Base-by-base conservation (phyloP, 2,888 invertebrate species). In the Volucella bombylans region DNA sequence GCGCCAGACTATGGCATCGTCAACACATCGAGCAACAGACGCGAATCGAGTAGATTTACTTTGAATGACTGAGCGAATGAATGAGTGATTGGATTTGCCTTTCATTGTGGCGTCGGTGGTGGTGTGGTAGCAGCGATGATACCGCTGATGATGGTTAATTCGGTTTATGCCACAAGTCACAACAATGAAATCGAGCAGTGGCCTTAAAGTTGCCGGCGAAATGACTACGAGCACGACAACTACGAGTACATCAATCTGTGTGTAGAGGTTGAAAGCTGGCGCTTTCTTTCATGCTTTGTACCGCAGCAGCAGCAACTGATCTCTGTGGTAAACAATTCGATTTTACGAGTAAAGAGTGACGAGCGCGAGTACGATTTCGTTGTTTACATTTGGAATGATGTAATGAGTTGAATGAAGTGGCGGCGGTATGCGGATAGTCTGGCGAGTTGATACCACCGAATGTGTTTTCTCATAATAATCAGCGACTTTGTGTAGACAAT, bases 371-470 rank as follows among this genome's bases (percentile, higher is more conserved):
- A 31, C 31, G 72, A 82, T 77, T 82, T n/a, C 55, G 67, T 72
- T 82, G 82, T 82, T 82, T 82, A 82, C 82, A 72, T 77, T 72
- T 62, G 39, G n/a, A 61, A 78, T 82, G 77, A 82, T 82, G 82
- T 62, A 82, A 82, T 62, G 45, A 50, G 38, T 50, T 68, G 67
- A 50, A 55, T 77, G 72, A 55, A 45, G 74, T 41, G 80, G 69
- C 47, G 68, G 65, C 45, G 49, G 55, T 64, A n/a, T 39, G 43
- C 8, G 47, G 41, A 4, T 14, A 0, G 43, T 14, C 45, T 8
- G 2, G 11, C 8, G 23, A 31, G 72, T 31, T 65, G 65, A 64
- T 78, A 59, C 31, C 50, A 50, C 64, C 62, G 74, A 57, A 81
- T 81, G 62, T 68, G 80, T 68, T 79, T 73, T 67, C n/a, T 14